Evolutionary conservation across 2,888 invertebrate genomes (phyloP), one percentile per base, ranked within the genome.

Genomic region (Cinara cedri): DNA sequence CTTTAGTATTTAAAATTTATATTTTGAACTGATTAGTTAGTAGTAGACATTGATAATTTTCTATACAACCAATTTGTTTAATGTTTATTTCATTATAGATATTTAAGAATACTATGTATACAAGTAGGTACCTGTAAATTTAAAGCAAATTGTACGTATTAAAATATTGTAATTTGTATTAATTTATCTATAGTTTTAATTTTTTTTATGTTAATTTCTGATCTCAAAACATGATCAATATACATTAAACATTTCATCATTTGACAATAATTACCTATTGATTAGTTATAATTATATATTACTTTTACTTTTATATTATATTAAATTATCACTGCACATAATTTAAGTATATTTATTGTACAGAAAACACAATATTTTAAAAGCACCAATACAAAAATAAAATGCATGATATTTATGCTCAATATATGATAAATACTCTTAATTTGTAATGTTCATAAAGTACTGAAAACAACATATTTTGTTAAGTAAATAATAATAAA

Each of bases 201-300:
- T 62, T 63, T 74, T 65, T 19, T 49, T 49, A 19, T 51, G 51
- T 54, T 74, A 42, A 51, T 42, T 44, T n/a, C 42, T 63, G 74
- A 74, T 74, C 74, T 74, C 74, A n/a, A 63, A 63, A 74, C n/a
- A 63, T 42, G 74, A 74, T 74, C 74, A 74, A 74, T 60, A 46
- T 24, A 16, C 1, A 14, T 19, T n/a, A 46, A 72, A 26, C 19
- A 60, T 24, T 19, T 19, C 8, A 54, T 19, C 8, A 54, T 19
- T 55, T 21, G 9, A 24, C 10, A 65, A 60, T 26, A 34, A 6
- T 34, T 4, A 34, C 34, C 34, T 26, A 60, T 26, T 1, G 11
- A 60, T 60, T 34, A 60, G 26, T 16, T 60, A 60, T 60, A 10
- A 9, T 16, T 34, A 55, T 34, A 34, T 26, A 9, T 60, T 19